Base-by-base conservation (phyloP, 53 echinoderm and acorn worm genomes). In the Henricia sp. region DNA sequence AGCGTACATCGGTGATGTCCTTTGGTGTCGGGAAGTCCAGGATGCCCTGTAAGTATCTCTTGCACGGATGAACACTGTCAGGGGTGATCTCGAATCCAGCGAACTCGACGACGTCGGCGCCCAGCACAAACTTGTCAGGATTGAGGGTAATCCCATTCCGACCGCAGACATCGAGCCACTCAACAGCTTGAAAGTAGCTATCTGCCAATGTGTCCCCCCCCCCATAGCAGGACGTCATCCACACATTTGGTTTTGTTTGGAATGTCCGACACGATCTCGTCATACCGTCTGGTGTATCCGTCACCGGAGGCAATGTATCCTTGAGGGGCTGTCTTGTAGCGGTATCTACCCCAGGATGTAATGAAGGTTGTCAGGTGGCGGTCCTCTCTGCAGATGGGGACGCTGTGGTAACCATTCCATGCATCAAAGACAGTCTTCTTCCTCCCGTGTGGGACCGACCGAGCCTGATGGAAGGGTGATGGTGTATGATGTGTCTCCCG, bases 331-430 rank as follows among this genome's bases (percentile, higher is more conserved):
- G 67, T 59, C 1, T 37, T 43, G 85, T 85, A 85, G 20, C 64
- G 38, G 25, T 82, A 68, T 48, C 73, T 63, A 34, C 89, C 66
- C 75, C 72, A 83, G 83, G 88, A 70, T 32, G 85, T 69, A 38
- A 58, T 89, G 70, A 85, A 84, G 0, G 85, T 76, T 23, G 80
- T 90, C 21, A 73, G 74, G 37, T 87, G 59, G 1, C 68, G 73
- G 70, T 86, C 91, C 26, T 40, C 11, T 52, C 71, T 53, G 56
- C 71, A 16, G 12, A 90, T 64, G 52, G 86, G 51, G 1, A 90
- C 50, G 48, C 91, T 87, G 86, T 90, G 86, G 52, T 90, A 86
- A 13, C 91, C 83, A 37, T 90, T 86, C 74, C 86, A 74, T 60
- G 74, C 86, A 19, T 86, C 74, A 64, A 87, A 87, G 40, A 87